phyloP scores from a whole-genome alignment of 2,797 vertebrate species.

The Rallus crepitans region DNA sequence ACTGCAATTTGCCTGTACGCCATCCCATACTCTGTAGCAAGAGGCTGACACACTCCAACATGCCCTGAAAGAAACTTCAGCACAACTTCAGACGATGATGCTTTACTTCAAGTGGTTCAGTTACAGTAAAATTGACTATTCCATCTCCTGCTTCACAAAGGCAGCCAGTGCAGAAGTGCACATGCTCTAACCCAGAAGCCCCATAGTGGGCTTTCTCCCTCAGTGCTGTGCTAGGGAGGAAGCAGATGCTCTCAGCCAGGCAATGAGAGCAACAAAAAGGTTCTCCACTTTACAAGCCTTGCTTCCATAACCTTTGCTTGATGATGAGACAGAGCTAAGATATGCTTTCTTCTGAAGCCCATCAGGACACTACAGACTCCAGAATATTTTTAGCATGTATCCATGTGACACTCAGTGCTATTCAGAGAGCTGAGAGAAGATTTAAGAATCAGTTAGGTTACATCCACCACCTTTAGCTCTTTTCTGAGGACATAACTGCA shows the following conservation, averaged over 20 bases:
- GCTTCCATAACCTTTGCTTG: not conserved
- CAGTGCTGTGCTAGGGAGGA: not conserved
- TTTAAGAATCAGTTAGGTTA: not conserved
- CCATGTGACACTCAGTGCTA: conserved; percentile 1
- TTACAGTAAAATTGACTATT: not conserved
- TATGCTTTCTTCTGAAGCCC: not conserved
- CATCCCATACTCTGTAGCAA: not conserved
- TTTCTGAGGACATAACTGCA: not conserved
- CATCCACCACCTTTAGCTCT: not conserved
- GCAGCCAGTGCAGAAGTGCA: not conserved
- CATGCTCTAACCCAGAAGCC: not conserved
- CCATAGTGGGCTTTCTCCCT: not conserved
- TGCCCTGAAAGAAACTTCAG: not conserved
- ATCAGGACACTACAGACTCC: not conserved
- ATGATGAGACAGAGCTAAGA: not conserved
- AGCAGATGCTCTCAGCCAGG: not conserved
- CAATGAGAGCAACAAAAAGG: not conserved
- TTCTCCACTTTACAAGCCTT: not conserved
- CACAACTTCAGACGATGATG: not conserved
- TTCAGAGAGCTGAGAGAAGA: not conserved
- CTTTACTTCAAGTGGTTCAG: not conserved
- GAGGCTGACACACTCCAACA: not conserved
- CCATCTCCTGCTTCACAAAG: not conserved
- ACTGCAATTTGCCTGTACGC: not conserved
- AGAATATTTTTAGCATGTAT: conserved; percentile 36